phyloP scores from a whole-genome alignment of 1,140 invertebrate species.

The Mizuhopecten yessoensis region DNA sequence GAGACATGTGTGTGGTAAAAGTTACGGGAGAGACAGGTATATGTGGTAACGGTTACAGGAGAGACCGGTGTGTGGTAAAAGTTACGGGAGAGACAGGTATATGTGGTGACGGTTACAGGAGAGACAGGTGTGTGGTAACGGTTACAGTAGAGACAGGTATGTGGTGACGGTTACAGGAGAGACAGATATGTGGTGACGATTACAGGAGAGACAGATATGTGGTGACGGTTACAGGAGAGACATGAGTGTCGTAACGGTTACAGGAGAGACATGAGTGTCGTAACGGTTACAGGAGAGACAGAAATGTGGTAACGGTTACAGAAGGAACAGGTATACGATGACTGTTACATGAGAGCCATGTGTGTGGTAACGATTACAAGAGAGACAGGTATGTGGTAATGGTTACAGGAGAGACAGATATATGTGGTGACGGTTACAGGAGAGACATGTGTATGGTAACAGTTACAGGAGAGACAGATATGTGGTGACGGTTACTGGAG shows the following conservation, averaged over 20 bases:
- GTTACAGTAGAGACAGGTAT: too few relatives aligned
- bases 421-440: background rate
- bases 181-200: background rate
- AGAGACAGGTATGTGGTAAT: background rate
- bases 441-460: background rate
- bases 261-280: background rate
- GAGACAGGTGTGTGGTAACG: background rate
- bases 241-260: too few relatives aligned
- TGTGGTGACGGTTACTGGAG: background rate
- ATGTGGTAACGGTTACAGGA: background rate
- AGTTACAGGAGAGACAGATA: background rate
- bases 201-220: background rate
- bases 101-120: background rate
- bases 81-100: background rate
- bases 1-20: background rate
- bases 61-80: background rate
- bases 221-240: background rate
- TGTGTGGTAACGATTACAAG: too few relatives aligned
- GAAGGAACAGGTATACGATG: background rate
- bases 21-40: background rate
- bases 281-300: background rate
- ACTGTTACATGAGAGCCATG: background rate
- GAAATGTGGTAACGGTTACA: too few relatives aligned
- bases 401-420: background rate
- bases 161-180: too few relatives aligned